These are phyloP conservation scores for Steinernema feltiae DNA, from an alignment of 1,140 invertebrate genomes.

Conservation along the genomic window DNA sequence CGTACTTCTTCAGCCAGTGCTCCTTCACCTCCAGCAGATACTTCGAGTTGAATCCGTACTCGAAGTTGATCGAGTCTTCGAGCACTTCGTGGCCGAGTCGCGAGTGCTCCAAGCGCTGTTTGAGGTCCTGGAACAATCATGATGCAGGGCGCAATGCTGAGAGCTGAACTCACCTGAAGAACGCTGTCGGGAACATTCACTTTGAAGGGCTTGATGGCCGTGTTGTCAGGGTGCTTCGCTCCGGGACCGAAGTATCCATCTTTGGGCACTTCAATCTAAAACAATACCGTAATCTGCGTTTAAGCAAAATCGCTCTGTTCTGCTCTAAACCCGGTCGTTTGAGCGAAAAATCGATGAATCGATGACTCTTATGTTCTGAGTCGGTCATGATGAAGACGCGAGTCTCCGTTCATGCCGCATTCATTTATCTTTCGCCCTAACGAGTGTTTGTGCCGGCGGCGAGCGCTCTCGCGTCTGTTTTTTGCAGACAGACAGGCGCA, in stretches of 20 bases:
- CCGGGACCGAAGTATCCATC: neutral
- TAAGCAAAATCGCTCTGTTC: neutral
- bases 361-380: neutral
- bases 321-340: neutral
- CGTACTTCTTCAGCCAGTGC: constrained; percentile 71
- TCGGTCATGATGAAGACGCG: neutral
- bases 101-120: constrained; percentile 63
- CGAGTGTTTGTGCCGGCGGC: neutral
- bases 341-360: neutral
- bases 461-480: neutral
- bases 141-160: neutral
- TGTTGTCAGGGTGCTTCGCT: constrained; percentile 10
- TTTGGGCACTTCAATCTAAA: neutral
- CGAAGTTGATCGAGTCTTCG: constrained; percentile 67
- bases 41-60: constrained; percentile 72
- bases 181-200: constrained; percentile 17
- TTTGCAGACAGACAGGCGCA: neutral
- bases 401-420: neutral
- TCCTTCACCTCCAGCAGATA: constrained; percentile 69
- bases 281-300: neutral
- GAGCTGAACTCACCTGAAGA: constrained; percentile 8
- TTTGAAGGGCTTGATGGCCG: constrained; percentile 24
- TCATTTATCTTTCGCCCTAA: neutral
- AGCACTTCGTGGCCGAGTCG: constrained; percentile 64
- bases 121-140: constrained; percentile 61